Evolutionary conservation across 2,797 vertebrate species (phyloP), one percentile per base, ranked within the genome.

Genomic region (Pogonophryne albipinna): DNA sequence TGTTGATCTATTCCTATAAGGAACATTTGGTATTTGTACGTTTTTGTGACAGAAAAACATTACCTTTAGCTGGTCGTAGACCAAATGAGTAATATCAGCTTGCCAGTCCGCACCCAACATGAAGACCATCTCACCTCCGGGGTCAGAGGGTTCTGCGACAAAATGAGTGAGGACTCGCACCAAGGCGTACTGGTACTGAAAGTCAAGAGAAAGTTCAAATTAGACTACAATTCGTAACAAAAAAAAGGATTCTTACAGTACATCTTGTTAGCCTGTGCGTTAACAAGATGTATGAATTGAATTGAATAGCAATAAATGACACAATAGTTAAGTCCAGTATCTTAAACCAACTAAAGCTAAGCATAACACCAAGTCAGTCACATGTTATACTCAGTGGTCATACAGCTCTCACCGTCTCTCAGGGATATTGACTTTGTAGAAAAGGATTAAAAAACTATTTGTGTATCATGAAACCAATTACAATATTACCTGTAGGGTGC

Each of bases 61-160:
- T 74, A 92, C 93, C 91, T 97, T 98, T 83, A 99, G 93, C 88
- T 97, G 98, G 3, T 97, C 96, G 0, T 94, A 71, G 51, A 99
- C 97, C 9, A 99, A 93, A 56, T 97, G 94, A 0, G 98, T 99
- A 92, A 99, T 97, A 88, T 99, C 98, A 0, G 97, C 95, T 83
- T 99, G 98, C 98, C 98, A 99, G 89, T 99, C 97, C 0, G 96
- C 85, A 11, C 97, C 97, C 85, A 99, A 90, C 97, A 99, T 95
- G 87, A 95, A 96, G 69, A 91, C 95, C 82, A 97, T 93, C 76
- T 96, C 96, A 6, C 96, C 96, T 3, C 95, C 95, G 0, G 89
- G 47, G 67, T 96, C 96, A 0, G 96, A 92, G 0, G 95, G 94
- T 75, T 99, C 97, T 0, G 98, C 95, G 50, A 98, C 97, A 13